A percentile compares a stretch with the other conserved stretches of the same genome.
phyloP scores from a whole-genome alignment of 2,797 vertebrate genomes.

The Malurus splendens region DNA sequence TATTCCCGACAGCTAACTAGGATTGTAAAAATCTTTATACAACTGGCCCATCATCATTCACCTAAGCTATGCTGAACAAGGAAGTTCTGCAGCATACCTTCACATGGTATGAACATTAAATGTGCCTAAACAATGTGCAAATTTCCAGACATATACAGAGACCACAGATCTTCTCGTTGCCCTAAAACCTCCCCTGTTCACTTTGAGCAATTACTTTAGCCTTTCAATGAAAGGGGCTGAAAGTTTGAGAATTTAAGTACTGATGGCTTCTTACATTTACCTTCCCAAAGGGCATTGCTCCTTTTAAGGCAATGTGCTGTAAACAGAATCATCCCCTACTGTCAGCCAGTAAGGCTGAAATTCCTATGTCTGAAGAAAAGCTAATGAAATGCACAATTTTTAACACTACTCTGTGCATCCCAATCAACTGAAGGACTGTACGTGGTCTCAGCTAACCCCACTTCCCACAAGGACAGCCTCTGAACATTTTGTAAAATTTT shows the following conservation, averaged over 20 bases:
- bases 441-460: neutral
- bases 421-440: neutral
- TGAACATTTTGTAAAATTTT: neutral
- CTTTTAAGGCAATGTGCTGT: neutral
- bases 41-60: neutral
- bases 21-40: neutral
- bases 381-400: neutral
- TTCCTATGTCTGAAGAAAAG: neutral
- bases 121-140: neutral
- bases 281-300: neutral
- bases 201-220: neutral
- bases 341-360: neutral
- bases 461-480: neutral
- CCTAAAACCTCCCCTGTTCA: neutral
- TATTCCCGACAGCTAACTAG: neutral
- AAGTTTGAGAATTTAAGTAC: neutral
- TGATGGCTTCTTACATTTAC: neutral
- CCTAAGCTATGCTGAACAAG: fast-evolving
- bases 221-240: neutral
- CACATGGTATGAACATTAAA: neutral
- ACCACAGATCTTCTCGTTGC: neutral
- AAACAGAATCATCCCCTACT: neutral
- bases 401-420: neutral
- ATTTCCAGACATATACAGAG: neutral
- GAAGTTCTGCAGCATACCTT: neutral